phyloP scores from a whole-genome alignment of 1,140 invertebrate genomes.

The Paramacrobiotus metropolitanus region DNA sequence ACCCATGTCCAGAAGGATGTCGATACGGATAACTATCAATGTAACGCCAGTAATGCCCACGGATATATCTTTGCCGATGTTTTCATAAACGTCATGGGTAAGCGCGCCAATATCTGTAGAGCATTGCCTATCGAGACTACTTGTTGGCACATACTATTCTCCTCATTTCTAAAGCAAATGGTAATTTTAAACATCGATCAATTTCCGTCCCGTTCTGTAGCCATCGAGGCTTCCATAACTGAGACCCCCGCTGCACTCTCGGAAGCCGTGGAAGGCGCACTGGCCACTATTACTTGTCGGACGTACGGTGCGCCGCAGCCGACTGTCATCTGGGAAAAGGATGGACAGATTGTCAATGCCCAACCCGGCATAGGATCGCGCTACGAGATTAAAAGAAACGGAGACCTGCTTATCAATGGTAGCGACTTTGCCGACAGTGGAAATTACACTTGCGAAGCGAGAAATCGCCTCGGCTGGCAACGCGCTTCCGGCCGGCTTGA shows the following conservation, averaged over 20 bases:
- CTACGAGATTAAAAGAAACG: conserved; percentile 41
- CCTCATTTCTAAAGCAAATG: background rate
- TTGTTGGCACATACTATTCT: conserved; percentile 12
- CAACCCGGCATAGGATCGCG: conserved; percentile 37
- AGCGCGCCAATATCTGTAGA: conserved; percentile 13
- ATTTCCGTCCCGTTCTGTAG: conserved; percentile 22
- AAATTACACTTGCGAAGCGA: conserved; percentile 65
- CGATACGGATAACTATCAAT: conserved; percentile 87
- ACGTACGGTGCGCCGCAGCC: conserved; percentile 90
- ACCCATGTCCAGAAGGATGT: conserved; percentile 46
- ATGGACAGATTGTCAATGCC: conserved; percentile 41
- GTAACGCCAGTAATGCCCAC: conserved; percentile 85
- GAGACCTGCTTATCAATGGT: conserved; percentile 59
- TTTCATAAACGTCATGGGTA: conserved; percentile 77
- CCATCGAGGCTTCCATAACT: conserved; percentile 66
- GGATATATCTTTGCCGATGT: conserved; percentile 96
- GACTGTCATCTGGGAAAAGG: conserved; percentile 70
- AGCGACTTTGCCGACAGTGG: conserved; percentile 62
- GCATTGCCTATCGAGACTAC: conserved; percentile 15
- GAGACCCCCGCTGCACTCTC: conserved; percentile 45
- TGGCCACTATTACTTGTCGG: conserved; percentile 56
- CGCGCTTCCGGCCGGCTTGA: conserved; percentile 45
- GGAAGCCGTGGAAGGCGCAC: conserved; percentile 47
- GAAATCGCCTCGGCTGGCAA: conserved; percentile 67
- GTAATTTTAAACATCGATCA: background rate